These are phyloP conservation scores for Pteruthius melanotis DNA, from an alignment of 2,113 vertebrate species.

Conservation along the genomic window DNA sequence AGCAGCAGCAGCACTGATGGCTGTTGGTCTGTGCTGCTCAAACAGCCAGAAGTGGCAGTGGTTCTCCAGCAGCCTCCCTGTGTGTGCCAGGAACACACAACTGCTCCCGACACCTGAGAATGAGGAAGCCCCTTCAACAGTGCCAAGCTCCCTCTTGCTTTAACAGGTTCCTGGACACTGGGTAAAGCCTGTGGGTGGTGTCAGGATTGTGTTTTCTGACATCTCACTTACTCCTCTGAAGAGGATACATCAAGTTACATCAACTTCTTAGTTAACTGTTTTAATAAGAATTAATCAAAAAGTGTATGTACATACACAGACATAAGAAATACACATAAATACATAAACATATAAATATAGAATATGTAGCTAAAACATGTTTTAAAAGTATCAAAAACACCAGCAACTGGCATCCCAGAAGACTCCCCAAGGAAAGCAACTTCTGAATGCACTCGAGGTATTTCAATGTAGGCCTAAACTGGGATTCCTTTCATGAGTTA, in stretches of 20 bases:
- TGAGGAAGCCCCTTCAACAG: neutral
- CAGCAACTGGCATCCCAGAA: neutral
- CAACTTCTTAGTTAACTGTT: neutral
- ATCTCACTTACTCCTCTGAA: neutral
- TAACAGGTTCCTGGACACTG: neutral
- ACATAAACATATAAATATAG: neutral
- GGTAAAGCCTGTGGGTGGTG: neutral
- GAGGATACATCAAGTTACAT: neutral
- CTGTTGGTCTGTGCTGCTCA: neutral
- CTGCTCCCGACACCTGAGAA: neutral
- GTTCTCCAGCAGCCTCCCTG: neutral
- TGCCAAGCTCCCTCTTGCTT: neutral
- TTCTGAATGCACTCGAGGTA: neutral
- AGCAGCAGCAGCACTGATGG: neutral
- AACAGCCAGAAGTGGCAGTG: neutral
- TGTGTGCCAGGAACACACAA: neutral
- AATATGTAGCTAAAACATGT: neutral
- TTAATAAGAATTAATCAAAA: neutral
- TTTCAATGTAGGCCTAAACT: neutral
- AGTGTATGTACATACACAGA: neutral
- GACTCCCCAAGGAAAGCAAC: neutral
- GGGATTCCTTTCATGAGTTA: neutral
- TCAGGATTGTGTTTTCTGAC: neutral
- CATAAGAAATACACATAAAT: neutral
- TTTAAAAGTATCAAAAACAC: neutral